phyloP scores from a whole-genome alignment of 2,888 invertebrate species.

The Pasiphila rectangulata region DNA sequence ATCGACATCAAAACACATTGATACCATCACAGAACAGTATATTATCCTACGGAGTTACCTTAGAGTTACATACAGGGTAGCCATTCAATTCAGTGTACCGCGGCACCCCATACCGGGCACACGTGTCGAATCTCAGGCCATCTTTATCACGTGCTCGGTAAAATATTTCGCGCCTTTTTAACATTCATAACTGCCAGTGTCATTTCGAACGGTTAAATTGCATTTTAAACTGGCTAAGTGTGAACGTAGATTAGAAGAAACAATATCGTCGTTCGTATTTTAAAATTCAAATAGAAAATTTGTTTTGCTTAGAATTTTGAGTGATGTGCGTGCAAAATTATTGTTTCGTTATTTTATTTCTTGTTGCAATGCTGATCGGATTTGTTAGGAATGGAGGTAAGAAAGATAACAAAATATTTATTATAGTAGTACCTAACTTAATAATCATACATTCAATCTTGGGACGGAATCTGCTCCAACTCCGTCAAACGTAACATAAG shows the following conservation, averaged over 20 bases:
- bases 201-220: background rate
- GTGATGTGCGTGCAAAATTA: constrained; percentile 64
- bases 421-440: background rate
- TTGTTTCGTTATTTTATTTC: constrained; percentile 52
- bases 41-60: no score
- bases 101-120: constrained; percentile 40
- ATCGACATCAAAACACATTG: constrained; percentile 23
- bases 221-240: background rate
- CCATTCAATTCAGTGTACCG: constrained; percentile 47
- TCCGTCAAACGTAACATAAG: no score
- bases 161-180: constrained; percentile 29
- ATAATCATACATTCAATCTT: no score
- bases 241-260: no score
- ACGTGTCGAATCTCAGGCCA: constrained; percentile 36
- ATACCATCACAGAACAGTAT: no score
- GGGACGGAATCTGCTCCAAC: no score
- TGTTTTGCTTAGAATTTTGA: constrained; percentile 29
- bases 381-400: constrained; percentile 66
- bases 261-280: background rate
- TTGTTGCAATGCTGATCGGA: constrained; percentile 45
- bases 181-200: constrained; percentile 2
- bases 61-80: constrained; percentile 31
- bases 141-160: constrained; percentile 26
- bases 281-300: background rate
- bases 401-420: no score